Evolutionary conservation across 2,888 invertebrate genomes (phyloP), one percentile per base, ranked within the genome.

Genomic region (Aphidoletes aphidimyza): DNA sequence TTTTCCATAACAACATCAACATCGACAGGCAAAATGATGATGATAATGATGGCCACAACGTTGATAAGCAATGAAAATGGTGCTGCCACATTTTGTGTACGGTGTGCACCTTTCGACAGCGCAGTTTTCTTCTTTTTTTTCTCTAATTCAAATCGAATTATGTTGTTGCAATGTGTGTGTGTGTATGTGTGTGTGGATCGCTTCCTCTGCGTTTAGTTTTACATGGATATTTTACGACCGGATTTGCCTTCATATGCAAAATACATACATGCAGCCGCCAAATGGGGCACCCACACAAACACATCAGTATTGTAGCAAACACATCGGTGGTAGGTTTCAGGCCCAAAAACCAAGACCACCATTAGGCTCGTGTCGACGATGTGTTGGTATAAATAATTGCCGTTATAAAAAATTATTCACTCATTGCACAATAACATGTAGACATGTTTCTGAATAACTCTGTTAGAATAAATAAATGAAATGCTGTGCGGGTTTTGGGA

Each of bases 11-110:
- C 34, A 69, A 69, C 34, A 69, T 69, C 69, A 69, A 69, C 69
- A 30, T 69, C 34, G 69, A 69, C 26, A 9, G 69, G 3, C n/a
- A 69, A 69, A 69, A 69, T 69, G 22, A n/a, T 54, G 69, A 69
- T 69, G 69, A 69, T 69, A 69, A 69, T 69, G 69, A 69, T 69
- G 69, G 69, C 69, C 69, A 69, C 30, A 69, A 69, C 34, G 69
- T 69, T 69, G 69, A 69, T 69, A 69, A 69, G 69, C 69, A 69
- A 69, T 69, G 69, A 69, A 69, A 69, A 0, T 69, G n/a, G n/a
- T 54, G 26, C 1, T 69, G 34, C 69, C 69, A 30, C 69, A 69
- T 69, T 69, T 69, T 30, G 69, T 69, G 69, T 69, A 30, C 11
- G 11, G 2, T 69, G 30, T 69, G 34, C 69, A 69, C 30, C 54